Evolutionary conservation across 2,888 invertebrate species (phyloP), one percentile per base, ranked within the genome.

Genomic region (Anarsia innoxiella): DNA sequence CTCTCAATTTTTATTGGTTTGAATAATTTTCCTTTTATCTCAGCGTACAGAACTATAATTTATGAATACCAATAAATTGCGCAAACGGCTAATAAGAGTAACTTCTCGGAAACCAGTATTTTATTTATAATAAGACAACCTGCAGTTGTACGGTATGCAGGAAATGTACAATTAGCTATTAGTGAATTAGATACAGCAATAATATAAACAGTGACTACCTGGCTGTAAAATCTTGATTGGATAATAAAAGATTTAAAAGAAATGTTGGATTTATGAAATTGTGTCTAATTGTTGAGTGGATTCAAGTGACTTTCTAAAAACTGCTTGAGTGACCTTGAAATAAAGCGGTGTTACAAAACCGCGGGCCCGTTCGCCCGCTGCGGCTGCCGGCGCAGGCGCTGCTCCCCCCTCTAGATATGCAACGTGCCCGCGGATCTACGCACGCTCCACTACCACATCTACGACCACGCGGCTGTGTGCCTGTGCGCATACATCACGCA

Each of bases 261-360:
- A 29, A 29, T 11, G 5, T 29, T 57, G 54, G 47, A 57, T 54
- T 55, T 58, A 57, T 58, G 56, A 62, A 53, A n/a, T 68, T 72
- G 50, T 76, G 71, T 3, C 19, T 19, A 19, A 19, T 19, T 3
- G 4, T 19, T 19, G 19, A 5, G 19, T 19, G n/a, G n/a, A n/a
- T n/a, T n/a, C n/a, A 75, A 77, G 76, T 79, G 75, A 84, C 85
- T 86, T 85, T 86, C 85, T 84, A 85, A 85, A 84, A 82, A 80
- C 78, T 79, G 73, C 73, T 78, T 69, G 66, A 64, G 66, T 84
- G 84, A 85, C 86, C 85, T 85, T 85, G 85, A 85, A 83, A 82
- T 77, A 78, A 78, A 83, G 75, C 72, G 74, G 68, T 83, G 65
- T 85, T 86, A 84, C 84, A 82, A 84, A 80, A 85, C 77, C 71